Conservation (phyloP, 2,797 vertebrate genomes). For the Gila robusta region DNA sequence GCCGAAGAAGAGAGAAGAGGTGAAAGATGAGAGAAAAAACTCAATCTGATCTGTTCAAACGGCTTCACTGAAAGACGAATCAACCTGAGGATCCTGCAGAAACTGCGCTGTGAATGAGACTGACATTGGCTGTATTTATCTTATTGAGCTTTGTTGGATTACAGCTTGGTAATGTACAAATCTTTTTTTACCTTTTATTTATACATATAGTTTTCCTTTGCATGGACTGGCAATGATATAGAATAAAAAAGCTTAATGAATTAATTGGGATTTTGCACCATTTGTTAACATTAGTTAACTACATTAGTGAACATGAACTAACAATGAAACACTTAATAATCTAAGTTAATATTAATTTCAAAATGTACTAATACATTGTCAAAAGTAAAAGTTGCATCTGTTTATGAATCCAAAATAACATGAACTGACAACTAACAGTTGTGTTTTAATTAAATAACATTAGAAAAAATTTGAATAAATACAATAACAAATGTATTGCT, state of each 20-base stretch:
- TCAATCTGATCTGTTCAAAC: constrained; percentile 34
- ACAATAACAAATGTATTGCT: not conserved
- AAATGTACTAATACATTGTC: not conserved
- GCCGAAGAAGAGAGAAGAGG: constrained; percentile 68
- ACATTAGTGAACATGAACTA: not conserved
- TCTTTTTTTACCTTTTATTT: not conserved
- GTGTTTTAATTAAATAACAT: not conserved
- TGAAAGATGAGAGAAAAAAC: constrained; percentile 74
- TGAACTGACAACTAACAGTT: not conserved
- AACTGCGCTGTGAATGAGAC: constrained; percentile 67
- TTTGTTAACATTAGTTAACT: not conserved
- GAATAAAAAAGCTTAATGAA: constrained; percentile 13
- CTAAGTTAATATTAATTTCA: not conserved
- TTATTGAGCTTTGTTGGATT: constrained; percentile 55
- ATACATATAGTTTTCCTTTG: not conserved
- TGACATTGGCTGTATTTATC: constrained; percentile 63
- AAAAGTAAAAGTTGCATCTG: not conserved
- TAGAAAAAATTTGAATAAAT: not conserved
- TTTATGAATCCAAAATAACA: not conserved
- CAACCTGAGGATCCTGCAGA: constrained; percentile 63
- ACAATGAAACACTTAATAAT: not conserved
- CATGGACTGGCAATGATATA: not conserved
- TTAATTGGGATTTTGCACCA: not conserved
- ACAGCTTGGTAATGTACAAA: constrained; percentile 44
- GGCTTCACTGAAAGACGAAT: constrained; percentile 67